Base-by-base conservation (phyloP, 2,113 vertebrate species). In the Coptodon rendalli region DNA sequence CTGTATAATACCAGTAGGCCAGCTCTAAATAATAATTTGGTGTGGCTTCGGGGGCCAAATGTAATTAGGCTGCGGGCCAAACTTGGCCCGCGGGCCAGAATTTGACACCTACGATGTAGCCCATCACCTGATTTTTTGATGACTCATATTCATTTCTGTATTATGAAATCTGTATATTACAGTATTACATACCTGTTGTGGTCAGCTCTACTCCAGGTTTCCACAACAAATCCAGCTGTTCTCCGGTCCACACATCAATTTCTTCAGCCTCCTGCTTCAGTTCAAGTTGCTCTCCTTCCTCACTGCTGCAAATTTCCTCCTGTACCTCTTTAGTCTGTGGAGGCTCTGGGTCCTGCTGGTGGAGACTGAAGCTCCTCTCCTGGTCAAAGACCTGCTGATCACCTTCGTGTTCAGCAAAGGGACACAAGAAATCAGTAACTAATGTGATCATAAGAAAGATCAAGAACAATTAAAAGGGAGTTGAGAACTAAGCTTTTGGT, bases 121-220 rank as follows among this genome's bases (percentile, higher is more conserved):
- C 9, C 52, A n/a, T 53, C 52, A 53, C 52, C 19, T 53, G 50
- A 3, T 2, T 0, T 53, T n/a, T n/a, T 53, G 19, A 53, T 22
- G 5, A 53, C 19, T 53, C 19, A 14, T 56, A 27, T 56, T 27
- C 11, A 56, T 24, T 24, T 56, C 11, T 13, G 6, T 48, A 48
- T 48, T 48, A 48, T 48, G 3, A 16, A 48, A 2, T 48, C 45
- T 7, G 45, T 48, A 48, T 17, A 17, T 48, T 1, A 48, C 45
- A 48, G 0, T 5, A 19, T 29, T 9, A 4, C 19, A 34, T 1
- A 63, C 59, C 59, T 10, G 2, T 10, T 61, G 2, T 34, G 14
- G 3, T 31, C 16, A 6, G 16, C 29, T 63, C 2, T 63, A 34
- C 3, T 63, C 4, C 59, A 63, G 59, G 2, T 10, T 63, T 34